Conservation (phyloP, 2,888 invertebrate species). For the Notodonta dromedarius region DNA sequence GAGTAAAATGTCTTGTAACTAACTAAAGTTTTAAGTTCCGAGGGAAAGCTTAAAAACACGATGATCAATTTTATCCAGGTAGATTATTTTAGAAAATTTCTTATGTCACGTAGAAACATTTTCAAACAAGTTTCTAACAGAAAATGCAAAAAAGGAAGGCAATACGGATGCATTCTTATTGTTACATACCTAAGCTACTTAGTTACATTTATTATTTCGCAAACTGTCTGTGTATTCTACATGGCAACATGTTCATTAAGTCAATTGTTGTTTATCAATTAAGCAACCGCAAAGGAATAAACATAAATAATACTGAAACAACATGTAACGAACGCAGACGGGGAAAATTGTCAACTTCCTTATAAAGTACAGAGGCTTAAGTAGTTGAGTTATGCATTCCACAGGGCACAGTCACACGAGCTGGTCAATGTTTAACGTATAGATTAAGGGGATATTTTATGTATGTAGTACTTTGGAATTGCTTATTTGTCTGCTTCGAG, state of each 20-base stretch:
- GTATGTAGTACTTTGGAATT: background rate
- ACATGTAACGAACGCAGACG: conserved; percentile 24
- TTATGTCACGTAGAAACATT: too few relatives aligned
- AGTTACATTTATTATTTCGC: background rate
- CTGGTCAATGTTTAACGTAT: conserved; percentile 12
- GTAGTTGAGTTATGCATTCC: conserved; percentile 29
- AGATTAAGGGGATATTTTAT: conserved; percentile 5
- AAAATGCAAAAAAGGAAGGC: too few relatives aligned
- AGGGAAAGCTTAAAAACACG: too few relatives aligned
- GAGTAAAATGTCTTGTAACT: too few relatives aligned
- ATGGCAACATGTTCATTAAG: background rate
- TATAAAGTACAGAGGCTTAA: conserved; percentile 28
- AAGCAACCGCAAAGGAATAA: conserved; percentile 16
- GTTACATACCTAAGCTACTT: background rate
- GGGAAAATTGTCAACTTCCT: conserved; percentile 48
- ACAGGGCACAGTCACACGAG: conserved; percentile 23
- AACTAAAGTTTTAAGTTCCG: too few relatives aligned
- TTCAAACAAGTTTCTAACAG: too few relatives aligned
- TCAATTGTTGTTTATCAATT: background rate
- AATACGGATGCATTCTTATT: too few relatives aligned
- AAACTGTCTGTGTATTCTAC: too few relatives aligned
- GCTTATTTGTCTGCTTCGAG: background rate
- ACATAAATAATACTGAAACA: conserved; percentile 29
- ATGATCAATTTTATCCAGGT: too few relatives aligned
- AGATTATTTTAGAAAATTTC: too few relatives aligned